Evolutionary conservation across 92 coral and sea anemone species (phyloP).

Genomic region (Phenganax stokvisi): DNA sequence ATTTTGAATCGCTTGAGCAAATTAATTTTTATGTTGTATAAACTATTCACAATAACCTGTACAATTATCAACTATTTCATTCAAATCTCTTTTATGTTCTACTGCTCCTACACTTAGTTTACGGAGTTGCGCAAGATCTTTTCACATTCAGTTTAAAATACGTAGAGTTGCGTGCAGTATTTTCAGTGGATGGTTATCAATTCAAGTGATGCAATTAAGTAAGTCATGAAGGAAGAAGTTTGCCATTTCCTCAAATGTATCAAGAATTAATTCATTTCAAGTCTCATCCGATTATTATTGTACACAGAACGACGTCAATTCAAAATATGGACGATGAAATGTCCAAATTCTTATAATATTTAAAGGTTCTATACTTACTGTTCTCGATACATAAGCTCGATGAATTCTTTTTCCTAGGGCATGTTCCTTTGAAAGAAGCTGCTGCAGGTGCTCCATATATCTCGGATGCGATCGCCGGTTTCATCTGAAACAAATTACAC

Average conservation of each 20-base stretch:
- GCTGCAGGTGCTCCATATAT: conserved; percentile 27
- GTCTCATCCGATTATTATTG: no score
- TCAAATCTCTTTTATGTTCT: neutral
- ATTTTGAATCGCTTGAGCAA: no score
- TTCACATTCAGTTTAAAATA: neutral
- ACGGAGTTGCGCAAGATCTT: neutral
- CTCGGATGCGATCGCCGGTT: neutral
- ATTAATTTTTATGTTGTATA: no score
- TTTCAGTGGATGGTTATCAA: neutral
- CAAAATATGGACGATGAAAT: neutral
- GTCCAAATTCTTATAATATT: no score
- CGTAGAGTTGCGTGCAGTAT: neutral
- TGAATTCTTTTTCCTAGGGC: conserved; percentile 24
- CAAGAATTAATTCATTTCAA: no score
- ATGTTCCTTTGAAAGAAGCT: conserved; percentile 28
- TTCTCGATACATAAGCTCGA: conserved; percentile 25
- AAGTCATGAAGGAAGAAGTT: no score
- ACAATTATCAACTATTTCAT: no score
- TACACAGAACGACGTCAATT: no score
- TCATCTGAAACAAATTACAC: neutral
- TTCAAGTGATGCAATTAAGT: no score
- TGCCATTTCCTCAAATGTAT: neutral
- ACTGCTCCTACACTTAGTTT: neutral
- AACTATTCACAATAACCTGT: no score
- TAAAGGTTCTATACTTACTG: conserved; percentile 16